Base-by-base conservation (phyloP, 2,888 invertebrate species). In the Calameuta filiformis region DNA sequence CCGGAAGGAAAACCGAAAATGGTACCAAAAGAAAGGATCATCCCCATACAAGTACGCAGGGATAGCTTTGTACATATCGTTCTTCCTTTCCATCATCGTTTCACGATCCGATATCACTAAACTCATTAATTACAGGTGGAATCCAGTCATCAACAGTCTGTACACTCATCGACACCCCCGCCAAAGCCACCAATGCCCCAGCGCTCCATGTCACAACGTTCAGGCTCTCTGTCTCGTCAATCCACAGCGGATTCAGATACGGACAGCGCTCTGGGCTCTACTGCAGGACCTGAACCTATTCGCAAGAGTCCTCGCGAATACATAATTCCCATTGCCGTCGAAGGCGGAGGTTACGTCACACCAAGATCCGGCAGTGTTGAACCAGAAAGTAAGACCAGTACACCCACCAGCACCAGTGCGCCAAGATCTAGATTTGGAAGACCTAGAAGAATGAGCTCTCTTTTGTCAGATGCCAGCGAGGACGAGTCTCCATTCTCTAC, bases 241-340 rank as follows among this genome's bases (percentile, higher is more conserved):
- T 94, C 95, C 12, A 95, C 95, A 0, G 93, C 93, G 80, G 95
- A 95, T 81, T 95, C 95, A 12, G 96, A 97, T 85, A 95, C 96
- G 0, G 95, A 94, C 83, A 93, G 93, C 85, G 93, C 91, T 84
- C 92, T 92, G 30, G 90, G 90, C 30, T 89, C 91, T 15, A 92
- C 93, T 11, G 85, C 89, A 4, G 93, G 93, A 34, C 93, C 93
- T 86, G 95, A 96, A 90, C 96, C 97, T 11, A 97, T 97, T 88
- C 95, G 96, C 89, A 97, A 97, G 92, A 97, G 97, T 23, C 97
- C 97, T 30, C 94, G 97, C 73, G 97, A 98, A 92, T 97, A 97
- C 89, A 97, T 98, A 87, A 97, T 98, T 91, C 97, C 97, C n/a
- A 97, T 98, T 88, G 97, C 97, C 31, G 96, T 97, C 77, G 97